Evolutionary conservation across 2,113 vertebrate species (phyloP), one percentile per base, ranked within the genome.

Genomic region (Nothobranchius kuhntae): DNA sequence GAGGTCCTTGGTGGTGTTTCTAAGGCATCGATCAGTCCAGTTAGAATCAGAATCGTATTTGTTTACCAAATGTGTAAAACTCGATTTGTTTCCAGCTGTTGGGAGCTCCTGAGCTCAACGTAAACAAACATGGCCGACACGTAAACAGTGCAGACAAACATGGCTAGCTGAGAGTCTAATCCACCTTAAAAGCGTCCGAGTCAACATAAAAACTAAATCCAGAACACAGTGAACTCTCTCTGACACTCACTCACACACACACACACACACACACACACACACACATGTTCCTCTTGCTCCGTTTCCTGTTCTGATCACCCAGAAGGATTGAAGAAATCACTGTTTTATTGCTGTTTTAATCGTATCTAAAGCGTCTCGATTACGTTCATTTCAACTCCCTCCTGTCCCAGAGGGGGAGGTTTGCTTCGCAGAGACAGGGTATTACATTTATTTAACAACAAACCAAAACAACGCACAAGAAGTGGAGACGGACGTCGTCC

Each of bases 381-480:
- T 53, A 13, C 51, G 52, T 82, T 78, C 76, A 87, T 86, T 86
- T 87, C 79, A 87, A 71, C 24, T 53, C 64, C 69, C 66, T 40
- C 2, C 58, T 72, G 65, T 62, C 58, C 65, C 68, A 3, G 14
- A 40, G 52, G 65, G 73, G 64, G 71, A 64, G 57, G 38, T 65
- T 57, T 65, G 54, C 53, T 72, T 70, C 54, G 65, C 65, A 65
- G 68, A 65, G 68, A 80, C 83, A 72, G 76, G 68, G 74, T 82
- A 60, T 55, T 61, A 42, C 55, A n/a, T 12, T 9, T n/a, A 52
- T 62, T 8, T n/a, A 13, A 61, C 13, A 45, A 26, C 42, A 52
- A 35, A 14, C n/a, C 14, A 15, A 48, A 36, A 14, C 70, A 65
- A 67, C 54, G 64, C 72, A 74, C 86, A 86, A 64, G 10, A 13